Base-by-base conservation (phyloP, 2,113 vertebrate species). In the Myiagra hebetior region DNA sequence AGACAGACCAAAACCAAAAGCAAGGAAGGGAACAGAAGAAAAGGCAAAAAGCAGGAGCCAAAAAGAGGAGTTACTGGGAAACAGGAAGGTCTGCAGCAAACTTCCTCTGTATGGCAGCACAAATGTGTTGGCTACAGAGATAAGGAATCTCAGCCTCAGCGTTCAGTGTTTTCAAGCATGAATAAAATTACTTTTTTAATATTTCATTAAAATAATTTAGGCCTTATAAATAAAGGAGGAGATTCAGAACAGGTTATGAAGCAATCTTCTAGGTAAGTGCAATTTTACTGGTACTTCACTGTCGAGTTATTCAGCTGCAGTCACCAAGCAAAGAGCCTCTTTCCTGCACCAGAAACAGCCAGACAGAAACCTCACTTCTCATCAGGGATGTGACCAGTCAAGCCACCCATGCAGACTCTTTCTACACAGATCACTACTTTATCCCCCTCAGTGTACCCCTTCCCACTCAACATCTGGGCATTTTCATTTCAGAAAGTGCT, bases 131-230 rank as follows among this genome's bases (percentile, higher is more conserved):
- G 42, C 46, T 76, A 49, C 26, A 55, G 60, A 57, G 35, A 12
- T 18, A 15, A 49, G 8, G 12, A 79, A 37, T 15, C 63, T 80
- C 83, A 76, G 75, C 44, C 59, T 73, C 0, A 0, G 50, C 6
- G 3, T 10, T 42, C 69, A 49, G n/a, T 3, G 17, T n/a, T 88
- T 56, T 62, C 84, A 84, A 64, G 67, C 70, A 73, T 21, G 46
- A 64, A 73, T 62, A 35, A 69, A 91, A 30, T 57, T 74, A 65
- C 68, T 84, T 73, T 67, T 92, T 94, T 47, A 94, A 59, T 91
- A 91, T 73, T 79, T 90, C 52, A 96, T 94, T 95, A 73, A 80
- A 94, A 57, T 80, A 55, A 95, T 80, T 80, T 70, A 90, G 72
- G 39, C 20, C 42, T 80, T 46, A 74, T 85, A 88, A 96, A 93